These are phyloP conservation scores for Suillia variegata DNA, from an alignment of 2,888 invertebrate species.

Conservation along the genomic window DNA sequence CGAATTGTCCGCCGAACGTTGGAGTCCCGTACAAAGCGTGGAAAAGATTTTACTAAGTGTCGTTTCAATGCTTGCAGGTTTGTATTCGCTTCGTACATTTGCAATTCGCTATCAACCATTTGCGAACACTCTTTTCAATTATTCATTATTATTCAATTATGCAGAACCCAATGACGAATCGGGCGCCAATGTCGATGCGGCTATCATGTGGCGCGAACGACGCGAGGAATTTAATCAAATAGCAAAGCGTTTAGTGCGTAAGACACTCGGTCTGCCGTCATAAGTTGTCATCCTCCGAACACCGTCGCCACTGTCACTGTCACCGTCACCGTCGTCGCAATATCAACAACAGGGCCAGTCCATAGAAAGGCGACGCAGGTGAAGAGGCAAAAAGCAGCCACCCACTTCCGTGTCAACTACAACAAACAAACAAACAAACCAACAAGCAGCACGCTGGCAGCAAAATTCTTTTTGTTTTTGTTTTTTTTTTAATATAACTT, in stretches of 20 bases:
- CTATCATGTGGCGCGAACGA: constrained; percentile 99
- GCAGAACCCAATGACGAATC: constrained; percentile 98
- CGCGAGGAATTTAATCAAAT: constrained; percentile 90
- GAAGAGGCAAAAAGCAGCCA: too few relatives aligned
- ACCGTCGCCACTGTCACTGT: too few relatives aligned
- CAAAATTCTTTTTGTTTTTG: too few relatives aligned
- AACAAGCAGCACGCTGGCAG: too few relatives aligned
- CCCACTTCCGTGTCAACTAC: too few relatives aligned
- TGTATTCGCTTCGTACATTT: constrained; percentile 21
- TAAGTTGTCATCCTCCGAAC: too few relatives aligned
- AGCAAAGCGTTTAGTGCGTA: constrained; percentile 88
- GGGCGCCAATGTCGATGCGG: constrained; percentile 98
- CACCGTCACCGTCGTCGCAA: too few relatives aligned
- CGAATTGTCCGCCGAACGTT: constrained; percentile 95
- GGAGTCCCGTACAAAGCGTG: constrained; percentile 99
- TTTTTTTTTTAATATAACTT: too few relatives aligned
- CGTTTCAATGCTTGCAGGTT: constrained; percentile 95
- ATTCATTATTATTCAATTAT: constrained; percentile 37
- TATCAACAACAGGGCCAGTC: too few relatives aligned
- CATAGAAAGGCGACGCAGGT: too few relatives aligned
- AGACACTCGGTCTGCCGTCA: constrained; percentile 77
- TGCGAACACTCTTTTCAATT: neutral
- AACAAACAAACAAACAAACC: too few relatives aligned
- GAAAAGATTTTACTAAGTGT: constrained; percentile 98
- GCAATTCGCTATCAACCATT: neutral